A percentile compares a stretch with the other conserved stretches of the same genome.
Evolutionary conservation across 2,888 invertebrate genomes (phyloP).

Genomic region (Eubasilissa splendida): DNA sequence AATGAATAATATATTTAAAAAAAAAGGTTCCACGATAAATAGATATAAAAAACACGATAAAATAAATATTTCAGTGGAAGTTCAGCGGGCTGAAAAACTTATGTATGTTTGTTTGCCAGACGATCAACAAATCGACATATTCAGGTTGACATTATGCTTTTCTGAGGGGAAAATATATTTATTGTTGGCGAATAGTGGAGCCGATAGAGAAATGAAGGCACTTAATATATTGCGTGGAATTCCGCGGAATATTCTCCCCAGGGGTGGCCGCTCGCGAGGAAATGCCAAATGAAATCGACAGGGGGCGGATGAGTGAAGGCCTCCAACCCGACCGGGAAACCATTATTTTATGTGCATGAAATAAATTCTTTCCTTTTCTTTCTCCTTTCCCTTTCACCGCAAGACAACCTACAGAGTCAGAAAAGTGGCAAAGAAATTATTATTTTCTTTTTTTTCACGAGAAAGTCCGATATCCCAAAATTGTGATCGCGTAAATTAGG

Average conservation of each 20-base stretch:
- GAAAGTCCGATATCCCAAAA: too few relatives aligned
- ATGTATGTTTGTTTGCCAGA: too few relatives aligned
- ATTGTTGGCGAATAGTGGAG: neutral
- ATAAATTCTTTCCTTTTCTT: conserved; percentile 4
- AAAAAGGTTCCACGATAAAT: too few relatives aligned
- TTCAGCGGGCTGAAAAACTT: too few relatives aligned
- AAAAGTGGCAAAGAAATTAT: conserved; percentile 7
- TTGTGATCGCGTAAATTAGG: too few relatives aligned
- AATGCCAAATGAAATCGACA: conserved; percentile 37
- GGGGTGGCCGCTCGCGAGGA: conserved; percentile 22
- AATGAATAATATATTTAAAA: too few relatives aligned
- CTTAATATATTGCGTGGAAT: conserved; percentile 16
- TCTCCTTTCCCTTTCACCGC: neutral
- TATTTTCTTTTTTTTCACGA: too few relatives aligned
- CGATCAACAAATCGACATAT: too few relatives aligned
- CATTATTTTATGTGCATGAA: conserved; percentile 33
- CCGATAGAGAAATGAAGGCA: conserved; percentile 20
- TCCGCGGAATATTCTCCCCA: conserved; percentile 29
- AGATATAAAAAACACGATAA: too few relatives aligned
- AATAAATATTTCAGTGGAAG: too few relatives aligned
- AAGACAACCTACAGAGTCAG: neutral
- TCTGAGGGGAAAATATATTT: too few relatives aligned
- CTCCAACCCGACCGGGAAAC: conserved; percentile 22
- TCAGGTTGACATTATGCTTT: too few relatives aligned
- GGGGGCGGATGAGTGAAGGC: conserved; percentile 34